Evolutionary conservation across 2,888 invertebrate species (phyloP), one percentile per base, ranked within the genome.

Genomic region (Dicranocentrus wangi): DNA sequence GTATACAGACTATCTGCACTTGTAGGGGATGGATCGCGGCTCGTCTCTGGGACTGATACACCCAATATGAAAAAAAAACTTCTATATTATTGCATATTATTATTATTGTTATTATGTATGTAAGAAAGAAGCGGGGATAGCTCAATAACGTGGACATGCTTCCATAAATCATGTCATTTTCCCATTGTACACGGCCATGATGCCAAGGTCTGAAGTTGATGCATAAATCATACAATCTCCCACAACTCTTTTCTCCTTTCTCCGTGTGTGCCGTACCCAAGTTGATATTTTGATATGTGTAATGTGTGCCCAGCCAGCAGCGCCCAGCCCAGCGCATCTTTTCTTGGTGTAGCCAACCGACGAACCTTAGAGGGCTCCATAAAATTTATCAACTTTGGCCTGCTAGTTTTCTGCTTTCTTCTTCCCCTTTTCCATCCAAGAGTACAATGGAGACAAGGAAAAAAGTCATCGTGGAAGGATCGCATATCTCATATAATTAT

Each of bases 161-260:
- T 83, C 83, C 83, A 86, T 86, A 85, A 86, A 86, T 86, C 86
- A 85, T 86, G 85, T 86, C 86, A 84, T 86, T 86, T 85, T 78
- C 82, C 83, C 82, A 84, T 86, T 85, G 83, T 86, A 79, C 77
- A 85, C 60, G 79, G 84, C 82, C 79, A 79, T 72, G 79, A 82
- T 82, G 81, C 82, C 84, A 83, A 81, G 83, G 78, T 80, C 77
- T 77, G 80, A 76, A 80, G 78, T 81, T 81, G 78, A 81, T 86
- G 84, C 86, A 86, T 86, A 86, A 86, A 86, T 86, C 86, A 86
- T 84, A 79, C 84, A 83, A 85, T 85, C 84, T 84, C 82, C 63
- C 76, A 66, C 76, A 78, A 69, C 73, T 68, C 73, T 72, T 73
- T 60, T n/a, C 32, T 66, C 65, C 61, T 61, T 75, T 58, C 65